Evolutionary conservation across 2,113 vertebrate species (phyloP), one percentile per base, ranked within the genome.

Genomic region (Passer domesticus): DNA sequence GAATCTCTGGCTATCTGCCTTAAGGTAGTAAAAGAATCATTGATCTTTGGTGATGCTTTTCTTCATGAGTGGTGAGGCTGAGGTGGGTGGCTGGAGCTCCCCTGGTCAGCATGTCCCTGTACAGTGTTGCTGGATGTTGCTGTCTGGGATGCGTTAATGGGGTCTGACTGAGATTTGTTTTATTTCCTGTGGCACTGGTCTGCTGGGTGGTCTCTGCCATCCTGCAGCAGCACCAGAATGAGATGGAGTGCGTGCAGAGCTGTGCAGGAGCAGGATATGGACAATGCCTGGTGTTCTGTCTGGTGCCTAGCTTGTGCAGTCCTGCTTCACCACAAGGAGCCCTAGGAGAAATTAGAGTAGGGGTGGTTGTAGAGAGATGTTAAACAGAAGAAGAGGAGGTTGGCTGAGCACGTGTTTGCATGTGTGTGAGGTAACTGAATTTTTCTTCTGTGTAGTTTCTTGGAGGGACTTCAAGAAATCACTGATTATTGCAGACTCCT

Each of bases 81-180:
- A 83, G n/a, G 67, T 73, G 46, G 46, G 21, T 3, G 2, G 12
- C 49, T 5, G 5, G 55, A 66, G 44, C 74, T 83, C 7, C 24
- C 16, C 1, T 0, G 3, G 18, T 60, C 11, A 1, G 33, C 0
- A 0, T 43, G 20, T 56, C 11, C 50, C 18, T 43, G 8, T 41
- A 5, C 18, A 9, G 22, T 13, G 15, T 73, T 2, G 2, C 56
- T 87, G 75, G 17, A 33, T 69, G 19, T 80, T 0, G 0, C 44
- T 83, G 21, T 43, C 22, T 50, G 44, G 33, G 21, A 22, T 92
- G 30, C 0, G 3, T 89, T 84, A 56, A 75, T 2, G 2, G 5
- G 33, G 7, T 80, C 41, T 76, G 20, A 27, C 33, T 33, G 49
- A 49, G 46, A 44, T 69, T 70, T 72, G 28, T 39, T 53, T 77